phyloP scores from a whole-genome alignment of 1,140 invertebrate genomes.

The Monomorium pharaonis region DNA sequence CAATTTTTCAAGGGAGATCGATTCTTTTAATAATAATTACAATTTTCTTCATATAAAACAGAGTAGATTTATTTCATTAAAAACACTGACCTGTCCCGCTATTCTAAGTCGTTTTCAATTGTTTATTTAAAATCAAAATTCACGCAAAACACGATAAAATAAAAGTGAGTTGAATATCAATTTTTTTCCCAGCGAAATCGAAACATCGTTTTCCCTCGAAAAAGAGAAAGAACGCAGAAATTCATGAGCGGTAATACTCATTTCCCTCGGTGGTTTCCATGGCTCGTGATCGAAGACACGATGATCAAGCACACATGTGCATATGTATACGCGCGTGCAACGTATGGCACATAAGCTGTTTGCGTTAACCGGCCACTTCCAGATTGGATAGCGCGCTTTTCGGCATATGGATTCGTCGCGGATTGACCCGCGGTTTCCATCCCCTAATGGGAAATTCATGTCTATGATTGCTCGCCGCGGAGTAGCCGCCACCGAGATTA shows the following conservation, averaged over 20 bases:
- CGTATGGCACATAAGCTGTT: conserved; percentile 78
- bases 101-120: not conserved
- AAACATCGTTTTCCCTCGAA: not conserved
- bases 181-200: not conserved
- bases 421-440: conserved; percentile 73
- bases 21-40: not conserved
- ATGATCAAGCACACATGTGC: conserved; percentile 6
- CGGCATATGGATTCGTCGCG: conserved; percentile 79
- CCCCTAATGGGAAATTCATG: conserved; percentile 77
- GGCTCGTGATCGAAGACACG: conserved; percentile 70
- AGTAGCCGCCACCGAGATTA: conserved; percentile 53
- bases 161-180: not conserved
- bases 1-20: not conserved
- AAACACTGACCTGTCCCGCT: not conserved
- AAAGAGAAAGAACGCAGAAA: not conserved
- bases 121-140: not conserved
- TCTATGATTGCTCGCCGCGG: conserved; percentile 46
- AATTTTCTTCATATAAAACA: not conserved
- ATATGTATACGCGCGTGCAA: conserved; percentile 60
- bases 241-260: conserved; percentile 38
- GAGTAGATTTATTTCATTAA: not conserved
- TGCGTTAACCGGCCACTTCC: conserved; percentile 71
- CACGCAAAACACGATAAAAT: not conserved
- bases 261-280: conserved; percentile 60
- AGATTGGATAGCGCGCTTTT: conserved; percentile 77